Conservation (phyloP, 2,797 vertebrate genomes). For the Vultur gryphus region DNA sequence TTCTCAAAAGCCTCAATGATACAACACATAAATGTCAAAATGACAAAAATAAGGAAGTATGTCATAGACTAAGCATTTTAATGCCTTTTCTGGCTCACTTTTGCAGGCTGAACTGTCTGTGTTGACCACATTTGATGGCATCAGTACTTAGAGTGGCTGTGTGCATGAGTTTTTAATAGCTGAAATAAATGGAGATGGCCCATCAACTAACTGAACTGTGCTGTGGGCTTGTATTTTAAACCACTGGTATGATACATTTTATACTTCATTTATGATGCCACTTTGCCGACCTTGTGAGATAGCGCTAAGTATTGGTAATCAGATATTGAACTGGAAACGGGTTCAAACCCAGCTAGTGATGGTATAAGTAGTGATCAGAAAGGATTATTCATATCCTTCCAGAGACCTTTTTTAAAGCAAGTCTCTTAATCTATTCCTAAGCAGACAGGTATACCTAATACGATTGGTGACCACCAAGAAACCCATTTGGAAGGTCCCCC, state of each 20-base stretch:
- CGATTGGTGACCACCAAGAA: neutral
- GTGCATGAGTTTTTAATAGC: slow-evolving; percentile 60
- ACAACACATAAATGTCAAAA: slow-evolving; percentile 78
- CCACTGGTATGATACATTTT: neutral
- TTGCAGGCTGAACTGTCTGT: slow-evolving; percentile 48
- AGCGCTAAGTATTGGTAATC: neutral
- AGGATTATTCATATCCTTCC: neutral
- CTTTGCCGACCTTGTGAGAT: neutral
- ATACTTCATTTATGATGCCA: neutral
- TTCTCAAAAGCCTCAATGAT: slow-evolving; percentile 67
- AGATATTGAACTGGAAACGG: neutral
- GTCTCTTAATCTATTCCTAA: neutral
- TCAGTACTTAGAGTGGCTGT: slow-evolving; percentile 43
- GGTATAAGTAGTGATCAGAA: neutral
- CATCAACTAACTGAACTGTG: slow-evolving; percentile 23
- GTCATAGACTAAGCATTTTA: slow-evolving; percentile 78
- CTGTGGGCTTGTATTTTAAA: slow-evolving; percentile 44
- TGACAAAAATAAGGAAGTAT: slow-evolving; percentile 76
- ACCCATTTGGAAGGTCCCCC: neutral
- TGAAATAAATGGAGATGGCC: slow-evolving; percentile 64
- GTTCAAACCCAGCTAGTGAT: neutral
- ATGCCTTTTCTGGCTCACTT: slow-evolving; percentile 75
- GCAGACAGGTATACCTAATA: neutral
- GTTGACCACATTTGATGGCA: slow-evolving; percentile 70
- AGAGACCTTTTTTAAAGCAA: neutral